phyloP scores from a whole-genome alignment of 2,888 invertebrate species.

The Drosophila sordidula region DNA sequence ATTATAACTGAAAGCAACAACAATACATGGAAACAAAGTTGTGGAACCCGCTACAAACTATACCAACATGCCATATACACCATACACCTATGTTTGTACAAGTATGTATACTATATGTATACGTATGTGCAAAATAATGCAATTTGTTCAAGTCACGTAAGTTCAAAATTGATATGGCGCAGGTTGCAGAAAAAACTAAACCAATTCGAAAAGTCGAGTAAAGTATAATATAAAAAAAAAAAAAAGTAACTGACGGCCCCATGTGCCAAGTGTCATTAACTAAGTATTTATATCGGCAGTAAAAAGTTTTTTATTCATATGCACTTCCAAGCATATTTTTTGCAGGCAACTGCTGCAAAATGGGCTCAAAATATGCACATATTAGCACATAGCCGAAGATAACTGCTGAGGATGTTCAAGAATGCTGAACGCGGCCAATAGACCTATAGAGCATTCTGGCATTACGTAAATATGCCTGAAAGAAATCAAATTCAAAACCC shows the following conservation, averaged over 20 bases:
- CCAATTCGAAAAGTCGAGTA: constrained; percentile 33
- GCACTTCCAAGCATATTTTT: constrained; percentile 32
- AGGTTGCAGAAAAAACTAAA: constrained; percentile 32
- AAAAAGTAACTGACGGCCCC: constrained; percentile 9
- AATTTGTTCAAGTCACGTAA: constrained; percentile 75
- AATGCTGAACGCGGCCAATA: constrained; percentile 5
- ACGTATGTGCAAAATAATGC: constrained; percentile 59
- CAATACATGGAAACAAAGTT: constrained; percentile 22
- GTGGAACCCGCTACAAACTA: constrained; percentile 14
- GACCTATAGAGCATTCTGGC: constrained; percentile 24
- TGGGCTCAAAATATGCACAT: constrained; percentile 48
- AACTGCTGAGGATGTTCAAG: constrained; percentile 54
- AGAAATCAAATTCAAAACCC: background rate
- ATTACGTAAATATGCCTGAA: constrained; percentile 43
- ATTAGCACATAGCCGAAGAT: constrained; percentile 69
- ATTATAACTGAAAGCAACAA: constrained; percentile 23
- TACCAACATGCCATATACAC: constrained; percentile 12
- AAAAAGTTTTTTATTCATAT: constrained; percentile 14
- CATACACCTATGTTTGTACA: background rate
- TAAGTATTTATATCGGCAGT: constrained; percentile 50
- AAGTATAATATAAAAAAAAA: background rate
- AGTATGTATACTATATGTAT: background rate
- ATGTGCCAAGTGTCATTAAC: constrained; percentile 46
- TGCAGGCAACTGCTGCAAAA: constrained; percentile 28
- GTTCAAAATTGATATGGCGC: constrained; percentile 67